Base-by-base conservation (phyloP, 2,113 vertebrate genomes). In the Barnardius zonarius region DNA sequence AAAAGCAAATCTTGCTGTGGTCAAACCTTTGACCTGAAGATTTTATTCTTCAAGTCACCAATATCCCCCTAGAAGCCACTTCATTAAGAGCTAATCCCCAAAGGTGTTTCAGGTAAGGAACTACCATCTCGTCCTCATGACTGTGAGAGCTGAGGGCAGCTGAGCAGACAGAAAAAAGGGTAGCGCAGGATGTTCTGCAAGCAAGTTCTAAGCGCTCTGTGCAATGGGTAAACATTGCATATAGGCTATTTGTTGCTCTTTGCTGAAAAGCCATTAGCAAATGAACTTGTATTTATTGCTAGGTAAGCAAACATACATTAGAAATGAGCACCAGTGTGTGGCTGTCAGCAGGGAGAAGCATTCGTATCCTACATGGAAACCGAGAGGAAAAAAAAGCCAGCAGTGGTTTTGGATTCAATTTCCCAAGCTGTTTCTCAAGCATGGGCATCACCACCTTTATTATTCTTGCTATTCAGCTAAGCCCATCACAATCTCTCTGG, bases 241-340 rank as follows among this genome's bases (percentile, higher is more conserved):
- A 68, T 24, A 79, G 61, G 68, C 59, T 77, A 51, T 89, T 81
- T 94, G 93, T 89, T 92, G 63, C 57, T 78, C 74, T 78, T 77
- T 90, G 57, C 89, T 89, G 91, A 87, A 91, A 54, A 87, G 57
- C 74, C 81, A 81, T 93, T 88, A 88, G 73, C 61, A 93, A 86
- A 93, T 81, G 67, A 96, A 94, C 80, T 77, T 78, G 17, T 35
- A 75, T 59, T 77, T 88, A 90, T 70, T 83, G 73, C 89, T 79
- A 72, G 61, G 91, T 80, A 35, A 94, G 48, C 67, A 95, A 96
- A 89, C 86, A 92, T 15, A 48, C 70, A 66, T 54, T 55, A 91
- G 84, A 85, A 86, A 91, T 11, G 49, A 93, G 64, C 44, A 54
- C 2, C 3, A 82, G 27, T 27, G 13, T 10, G 18, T 18, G 43